Conservation (phyloP, 2,113 vertebrate species). For the Zosterops pallidus region DNA sequence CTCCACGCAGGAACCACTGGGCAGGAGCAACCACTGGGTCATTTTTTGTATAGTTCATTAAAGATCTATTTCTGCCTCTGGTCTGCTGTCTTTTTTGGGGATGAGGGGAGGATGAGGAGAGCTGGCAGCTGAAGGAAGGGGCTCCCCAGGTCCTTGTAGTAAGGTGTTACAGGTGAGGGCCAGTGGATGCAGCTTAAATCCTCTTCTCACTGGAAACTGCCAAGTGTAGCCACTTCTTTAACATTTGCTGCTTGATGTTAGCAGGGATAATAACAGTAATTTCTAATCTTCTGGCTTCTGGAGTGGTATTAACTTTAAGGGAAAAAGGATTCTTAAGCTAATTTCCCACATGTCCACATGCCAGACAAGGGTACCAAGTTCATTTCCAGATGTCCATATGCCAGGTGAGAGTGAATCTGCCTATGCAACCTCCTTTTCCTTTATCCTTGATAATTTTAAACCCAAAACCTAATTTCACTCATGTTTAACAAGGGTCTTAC, state of each 20-base stretch:
- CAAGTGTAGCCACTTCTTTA: not conserved
- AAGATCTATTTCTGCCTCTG: conserved; percentile 60
- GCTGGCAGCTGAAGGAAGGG: not conserved
- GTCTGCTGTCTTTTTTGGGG: not conserved
- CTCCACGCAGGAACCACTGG: not conserved
- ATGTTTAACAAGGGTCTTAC: not conserved
- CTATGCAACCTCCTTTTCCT: not conserved
- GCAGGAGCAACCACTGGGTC: not conserved
- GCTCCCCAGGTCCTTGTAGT: not conserved
- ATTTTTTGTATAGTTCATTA: conserved; percentile 60
- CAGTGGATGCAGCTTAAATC: fast-evolving
- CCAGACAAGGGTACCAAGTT: not conserved
- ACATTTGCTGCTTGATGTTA: not conserved
- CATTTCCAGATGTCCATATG: not conserved
- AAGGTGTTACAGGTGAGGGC: not conserved
- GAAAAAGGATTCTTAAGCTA: not conserved
- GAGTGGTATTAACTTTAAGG: no score
- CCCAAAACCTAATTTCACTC: not conserved
- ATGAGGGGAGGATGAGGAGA: not conserved
- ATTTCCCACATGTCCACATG: not conserved
- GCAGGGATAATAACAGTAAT: not conserved
- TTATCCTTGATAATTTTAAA: not conserved
- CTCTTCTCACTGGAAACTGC: not conserved
- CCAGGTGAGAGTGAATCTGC: not conserved
- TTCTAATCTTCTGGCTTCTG: not conserved